These are phyloP conservation scores for Sipha maydis DNA, from an alignment of 2,888 invertebrate genomes.

Conservation along the genomic window DNA sequence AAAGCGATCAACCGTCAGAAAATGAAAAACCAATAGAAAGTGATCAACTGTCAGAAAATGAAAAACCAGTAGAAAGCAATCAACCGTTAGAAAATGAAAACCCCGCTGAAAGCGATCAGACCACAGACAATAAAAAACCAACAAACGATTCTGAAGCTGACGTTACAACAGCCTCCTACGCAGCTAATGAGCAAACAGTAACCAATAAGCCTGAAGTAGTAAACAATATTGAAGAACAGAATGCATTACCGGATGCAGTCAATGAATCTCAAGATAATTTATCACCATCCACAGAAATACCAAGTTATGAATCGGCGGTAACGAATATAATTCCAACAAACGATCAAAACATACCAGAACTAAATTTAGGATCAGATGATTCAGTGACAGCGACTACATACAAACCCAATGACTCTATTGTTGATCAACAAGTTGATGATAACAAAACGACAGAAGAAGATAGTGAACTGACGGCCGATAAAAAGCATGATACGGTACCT, in stretches of 20 bases:
- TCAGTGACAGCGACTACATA: conserved; percentile 1
- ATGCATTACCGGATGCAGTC: not conserved
- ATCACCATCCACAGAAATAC: not conserved
- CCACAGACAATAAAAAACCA: not conserved
- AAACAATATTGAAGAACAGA: conserved; percentile 8
- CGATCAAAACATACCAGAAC: conserved; percentile 10
- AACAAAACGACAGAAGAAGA: not conserved
- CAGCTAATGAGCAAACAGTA: not conserved
- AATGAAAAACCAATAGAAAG: not conserved
- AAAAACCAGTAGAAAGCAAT: not conserved
- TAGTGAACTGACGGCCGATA: not conserved
- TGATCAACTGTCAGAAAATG: conserved; percentile 14
- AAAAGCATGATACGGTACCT: not conserved
- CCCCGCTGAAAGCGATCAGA: conserved; percentile 14
- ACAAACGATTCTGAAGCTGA: conserved; percentile 1
- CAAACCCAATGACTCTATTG: not conserved
- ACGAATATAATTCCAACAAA: not conserved
- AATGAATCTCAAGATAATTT: conserved; percentile 21
- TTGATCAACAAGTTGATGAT: conserved; percentile 3
- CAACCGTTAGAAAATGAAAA: not conserved
- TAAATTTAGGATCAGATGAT: not conserved
- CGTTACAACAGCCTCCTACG: conserved; percentile 17
- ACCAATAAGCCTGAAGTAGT: not conserved
- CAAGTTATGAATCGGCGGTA: conserved; percentile 21
- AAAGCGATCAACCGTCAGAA: not conserved